Base-by-base conservation (phyloP, 1,140 invertebrate genomes). In the Cyclina sinensis region DNA sequence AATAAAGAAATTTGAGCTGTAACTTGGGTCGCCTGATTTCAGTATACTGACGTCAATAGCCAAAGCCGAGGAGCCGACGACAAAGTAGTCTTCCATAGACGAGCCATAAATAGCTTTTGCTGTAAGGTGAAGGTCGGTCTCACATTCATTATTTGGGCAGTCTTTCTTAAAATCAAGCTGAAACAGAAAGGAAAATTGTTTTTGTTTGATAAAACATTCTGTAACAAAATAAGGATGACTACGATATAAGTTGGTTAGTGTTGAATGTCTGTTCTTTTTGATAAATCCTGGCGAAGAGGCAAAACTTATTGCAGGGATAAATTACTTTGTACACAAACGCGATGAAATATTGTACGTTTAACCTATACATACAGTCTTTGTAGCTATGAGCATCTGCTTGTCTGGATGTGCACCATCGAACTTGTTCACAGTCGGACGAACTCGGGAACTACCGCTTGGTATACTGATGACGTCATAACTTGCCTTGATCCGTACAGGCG, bases 131-230 rank as follows among this genome's bases (percentile, higher is more conserved):
- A 87, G 30, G 39, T 87, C 76, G 1, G 85, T 87, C 24, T 70
- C 12, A 65, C 85, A 87, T 39, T 65, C 59, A 35, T 87, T 87
- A 27, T 87, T 65, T n/a, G 85, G 85, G 80, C 85, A 87, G 16
- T 62, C 59, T 70, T 87, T 87, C 43, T 68, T 87, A 48, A 87
- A 87, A n/a, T 87, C 54, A 21, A 87, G 3, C 85, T 87, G 85
- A 24, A 68, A 59, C 21, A 32, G 54, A 16, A 43, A 16, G 43
- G 14, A 43, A 43, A 4, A 43, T 43, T 7, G 14, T 43, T 7
- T 43, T 7, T 43, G 14, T 43, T 7, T 4, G 4, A 43, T 7
- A 14, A 7, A 14, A 7, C 4, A 43, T 43, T 43, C 14, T 43
- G 43, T 43, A 43, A 43, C 14, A n/a, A n/a, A n/a, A n/a, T n/a